Percentiles rank a stretch among this genome's conserved stretches.
phyloP scores from a whole-genome alignment of 2,888 invertebrate species.

The Orchestes rusci region DNA sequence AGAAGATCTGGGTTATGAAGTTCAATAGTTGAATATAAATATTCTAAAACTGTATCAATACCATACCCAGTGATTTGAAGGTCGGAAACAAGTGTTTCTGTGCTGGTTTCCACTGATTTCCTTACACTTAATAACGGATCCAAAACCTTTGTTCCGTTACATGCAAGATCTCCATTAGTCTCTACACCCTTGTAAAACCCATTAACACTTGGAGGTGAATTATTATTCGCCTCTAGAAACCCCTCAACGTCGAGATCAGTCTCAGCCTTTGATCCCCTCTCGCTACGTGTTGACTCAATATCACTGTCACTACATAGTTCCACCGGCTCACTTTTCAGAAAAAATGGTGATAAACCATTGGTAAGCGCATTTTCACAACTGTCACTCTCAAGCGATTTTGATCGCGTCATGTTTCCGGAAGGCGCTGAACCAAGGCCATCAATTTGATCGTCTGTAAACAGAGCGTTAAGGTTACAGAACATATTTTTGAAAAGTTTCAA shows the following conservation, averaged over 20 bases:
- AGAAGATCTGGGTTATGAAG: conserved; percentile 36
- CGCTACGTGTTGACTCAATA: conserved; percentile 8
- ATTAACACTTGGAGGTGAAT: conserved; percentile 10
- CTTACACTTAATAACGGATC: conserved; percentile 34
- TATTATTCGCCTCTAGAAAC: conserved; percentile 18
- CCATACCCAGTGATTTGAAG: conserved; percentile 30
- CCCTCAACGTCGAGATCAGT: conserved; percentile 10
- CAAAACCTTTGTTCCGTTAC: conserved; percentile 13
- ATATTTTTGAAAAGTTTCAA: too few species aligned
- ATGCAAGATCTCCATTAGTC: conserved; percentile 8
- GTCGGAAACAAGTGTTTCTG: conserved; percentile 48
- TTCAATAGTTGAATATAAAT: too few species aligned
- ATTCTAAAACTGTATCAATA: too few species aligned
- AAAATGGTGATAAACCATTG: conserved; percentile 20
- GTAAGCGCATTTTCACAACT: not conserved
- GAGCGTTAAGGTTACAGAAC: too few species aligned
- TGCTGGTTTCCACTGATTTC: conserved; percentile 47
- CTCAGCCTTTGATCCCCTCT: conserved; percentile 13
- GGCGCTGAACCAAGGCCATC: conserved; percentile 26
- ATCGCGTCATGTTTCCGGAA: not conserved
- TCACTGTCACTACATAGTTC: conserved; percentile 28
- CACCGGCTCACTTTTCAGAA: conserved; percentile 13
- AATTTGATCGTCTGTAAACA: conserved; percentile 30
- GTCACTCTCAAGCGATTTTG: conserved; percentile 12
- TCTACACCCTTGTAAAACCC: conserved; percentile 17